Evolutionary conservation across 2,888 invertebrate species (phyloP), one percentile per base, ranked within the genome.

Genomic region (Tiphia femorata): DNA sequence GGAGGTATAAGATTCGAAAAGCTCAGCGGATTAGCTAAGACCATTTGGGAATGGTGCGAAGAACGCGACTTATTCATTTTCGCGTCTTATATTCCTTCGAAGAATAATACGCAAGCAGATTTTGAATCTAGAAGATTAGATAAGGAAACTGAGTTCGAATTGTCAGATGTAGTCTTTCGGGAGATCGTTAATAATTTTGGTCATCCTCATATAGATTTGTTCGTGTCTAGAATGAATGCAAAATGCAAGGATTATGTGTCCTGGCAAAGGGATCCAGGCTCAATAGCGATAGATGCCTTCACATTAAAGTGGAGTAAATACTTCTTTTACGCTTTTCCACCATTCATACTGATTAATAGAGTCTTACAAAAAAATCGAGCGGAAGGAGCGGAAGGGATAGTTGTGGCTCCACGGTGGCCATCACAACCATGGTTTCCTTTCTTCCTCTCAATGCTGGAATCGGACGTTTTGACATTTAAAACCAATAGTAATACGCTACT

Each of bases 321-420:
- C n/a, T 42, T 7, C 16, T 42, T 42, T 12, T 23, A 42, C 23
- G 23, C 42, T 3, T 1, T 46, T 41, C n/a, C 33, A 23, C 19
- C 38, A 14, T 21, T 50, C 5, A 44, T 61, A 7, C 40, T 60
- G 0, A 58, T 65, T 48, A 6, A 46, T 16, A 46, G 52, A 2
- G 56, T 40, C 0, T 49, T 58, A 19, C 23, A 55, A 49, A 69
- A 70, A 46, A 62, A 67, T 8, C 55, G 63, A 1, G 40, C 37
- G 12, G 64, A 72, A 8, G 8, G 48, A 30, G 65, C 53, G n/a
- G n/a, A 7, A 38, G 59, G 67, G 0, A 14, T 48, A 2, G 2
- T 72, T 0, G 49, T 69, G 2, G 63, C 66, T 6, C 67, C 62
- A 2, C 6, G 17, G 1, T 60, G 61, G 64, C 54, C 49, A 1